These are phyloP conservation scores for Leptinotarsa undecemlineata DNA, from an alignment of 1,140 invertebrate genomes.

Conservation along the genomic window DNA sequence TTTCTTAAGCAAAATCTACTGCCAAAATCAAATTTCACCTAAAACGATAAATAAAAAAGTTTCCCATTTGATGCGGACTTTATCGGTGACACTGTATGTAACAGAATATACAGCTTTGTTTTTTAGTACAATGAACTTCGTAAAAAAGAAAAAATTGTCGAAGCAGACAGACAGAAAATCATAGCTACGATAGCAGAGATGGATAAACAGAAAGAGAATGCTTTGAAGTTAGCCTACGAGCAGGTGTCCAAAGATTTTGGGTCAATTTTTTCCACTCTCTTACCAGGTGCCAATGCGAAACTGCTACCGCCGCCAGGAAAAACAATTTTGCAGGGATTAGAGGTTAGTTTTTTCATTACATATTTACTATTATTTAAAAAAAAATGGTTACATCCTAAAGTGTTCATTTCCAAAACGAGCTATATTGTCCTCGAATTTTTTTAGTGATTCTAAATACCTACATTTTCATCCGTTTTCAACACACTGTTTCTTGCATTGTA, in stretches of 20 bases:
- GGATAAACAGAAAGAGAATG: constrained; percentile 86
- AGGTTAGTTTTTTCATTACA: constrained; percentile 60
- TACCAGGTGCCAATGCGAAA: constrained; percentile 88
- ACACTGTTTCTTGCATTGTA: no score
- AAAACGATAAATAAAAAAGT: no score
- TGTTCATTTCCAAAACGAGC: no score
- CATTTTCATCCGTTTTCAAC: no score
- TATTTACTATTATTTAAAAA: no score
- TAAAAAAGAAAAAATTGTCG: constrained; percentile 82
- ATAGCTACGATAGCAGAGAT: constrained; percentile 82
- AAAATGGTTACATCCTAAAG: no score
- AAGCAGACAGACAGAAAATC: constrained; percentile 83
- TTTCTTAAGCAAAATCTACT: no score
- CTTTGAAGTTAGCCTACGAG: constrained; percentile 79
- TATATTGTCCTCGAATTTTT: no score
- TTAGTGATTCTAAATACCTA: no score
- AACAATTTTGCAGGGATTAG: constrained; percentile 82
- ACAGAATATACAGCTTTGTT: neutral
- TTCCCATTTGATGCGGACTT: no score
- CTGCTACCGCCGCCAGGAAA: constrained; percentile 77
- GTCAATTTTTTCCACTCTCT: constrained; percentile 90
- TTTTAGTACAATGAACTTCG: constrained; percentile 75
- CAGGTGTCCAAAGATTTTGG: constrained; percentile 91
- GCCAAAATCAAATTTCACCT: no score
- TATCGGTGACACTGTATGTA: no score